These are phyloP conservation scores for Catocala nupta DNA, from an alignment of 2,888 invertebrate species.

Conservation along the genomic window DNA sequence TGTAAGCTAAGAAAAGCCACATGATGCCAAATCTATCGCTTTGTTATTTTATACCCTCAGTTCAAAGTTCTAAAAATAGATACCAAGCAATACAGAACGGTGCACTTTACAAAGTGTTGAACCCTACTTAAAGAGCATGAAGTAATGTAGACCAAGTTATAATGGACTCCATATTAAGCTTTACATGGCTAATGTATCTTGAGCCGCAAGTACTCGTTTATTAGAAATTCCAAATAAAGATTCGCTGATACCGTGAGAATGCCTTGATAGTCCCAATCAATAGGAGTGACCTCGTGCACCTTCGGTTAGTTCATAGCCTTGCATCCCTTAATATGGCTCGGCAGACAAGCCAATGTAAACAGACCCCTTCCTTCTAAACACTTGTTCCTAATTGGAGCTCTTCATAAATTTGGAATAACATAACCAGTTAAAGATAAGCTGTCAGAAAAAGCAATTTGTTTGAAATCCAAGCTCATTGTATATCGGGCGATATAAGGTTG, in stretches of 20 bases:
- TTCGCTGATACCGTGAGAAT: slow-evolving; percentile 55
- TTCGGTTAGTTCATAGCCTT: slow-evolving; percentile 60
- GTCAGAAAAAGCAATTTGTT: slow-evolving; percentile 30
- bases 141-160: slow-evolving; percentile 29
- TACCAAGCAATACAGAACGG: background rate
- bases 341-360: slow-evolving; percentile 41
- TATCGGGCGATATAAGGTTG: slow-evolving; percentile 56
- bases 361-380: slow-evolving; percentile 44
- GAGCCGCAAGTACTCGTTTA: slow-evolving; percentile 35
- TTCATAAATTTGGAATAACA: slow-evolving; percentile 36
- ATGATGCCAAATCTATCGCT: too few species aligned
- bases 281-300: slow-evolving; percentile 48
- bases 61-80: slow-evolving; percentile 15
- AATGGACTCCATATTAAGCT: background rate
- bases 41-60: background rate
- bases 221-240: slow-evolving; percentile 55
- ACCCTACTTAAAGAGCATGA: slow-evolving; percentile 19
- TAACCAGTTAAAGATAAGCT: slow-evolving; percentile 42
- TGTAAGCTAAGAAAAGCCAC: too few species aligned
- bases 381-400: slow-evolving; percentile 47
- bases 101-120: slow-evolving; percentile 8
- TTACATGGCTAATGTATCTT: slow-evolving; percentile 19
- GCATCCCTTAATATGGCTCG: slow-evolving; percentile 67
- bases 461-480: slow-evolving; percentile 27
- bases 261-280: slow-evolving; percentile 52